These are phyloP conservation scores for Zaprionus camerounensis DNA, from an alignment of 1,140 invertebrate genomes.

Conservation along the genomic window DNA sequence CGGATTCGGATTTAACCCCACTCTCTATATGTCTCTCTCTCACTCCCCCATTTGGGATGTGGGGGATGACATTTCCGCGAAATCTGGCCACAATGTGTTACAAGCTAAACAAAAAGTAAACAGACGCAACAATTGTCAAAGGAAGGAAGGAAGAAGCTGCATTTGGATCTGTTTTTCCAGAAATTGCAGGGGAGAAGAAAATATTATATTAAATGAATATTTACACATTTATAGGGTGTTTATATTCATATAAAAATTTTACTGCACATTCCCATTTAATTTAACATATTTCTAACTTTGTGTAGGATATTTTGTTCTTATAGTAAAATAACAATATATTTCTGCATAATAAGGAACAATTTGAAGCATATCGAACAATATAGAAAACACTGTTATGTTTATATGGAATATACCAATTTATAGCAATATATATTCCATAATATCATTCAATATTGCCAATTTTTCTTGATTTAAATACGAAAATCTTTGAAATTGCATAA, in stretches of 20 bases:
- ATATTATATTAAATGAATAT: not conserved
- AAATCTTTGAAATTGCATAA: too few species aligned
- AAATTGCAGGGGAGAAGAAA: not conserved
- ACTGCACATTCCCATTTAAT: too few species aligned
- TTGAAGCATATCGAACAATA: too few species aligned
- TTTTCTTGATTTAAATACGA: too few species aligned
- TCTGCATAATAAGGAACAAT: not conserved
- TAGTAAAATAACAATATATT: not conserved
- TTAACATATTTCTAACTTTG: not conserved
- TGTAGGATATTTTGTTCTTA: not conserved
- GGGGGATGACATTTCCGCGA: constrained; percentile 55
- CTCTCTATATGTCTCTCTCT: not conserved
- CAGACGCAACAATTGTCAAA: constrained; percentile 49
- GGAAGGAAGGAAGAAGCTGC: constrained; percentile 16
- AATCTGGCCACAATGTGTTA: constrained; percentile 78
- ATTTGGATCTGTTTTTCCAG: not conserved
- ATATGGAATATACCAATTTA: too few species aligned
- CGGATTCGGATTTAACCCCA: constrained; percentile 2
- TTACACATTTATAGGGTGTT: too few species aligned
- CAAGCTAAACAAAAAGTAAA: constrained; percentile 43
- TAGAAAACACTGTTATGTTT: too few species aligned
- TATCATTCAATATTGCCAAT: too few species aligned
- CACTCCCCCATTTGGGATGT: not conserved
- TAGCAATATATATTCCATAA: too few species aligned
- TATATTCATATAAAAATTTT: too few species aligned